phyloP scores from a whole-genome alignment of 1,140 invertebrate genomes.

The Pseudoatta argentina region DNA sequence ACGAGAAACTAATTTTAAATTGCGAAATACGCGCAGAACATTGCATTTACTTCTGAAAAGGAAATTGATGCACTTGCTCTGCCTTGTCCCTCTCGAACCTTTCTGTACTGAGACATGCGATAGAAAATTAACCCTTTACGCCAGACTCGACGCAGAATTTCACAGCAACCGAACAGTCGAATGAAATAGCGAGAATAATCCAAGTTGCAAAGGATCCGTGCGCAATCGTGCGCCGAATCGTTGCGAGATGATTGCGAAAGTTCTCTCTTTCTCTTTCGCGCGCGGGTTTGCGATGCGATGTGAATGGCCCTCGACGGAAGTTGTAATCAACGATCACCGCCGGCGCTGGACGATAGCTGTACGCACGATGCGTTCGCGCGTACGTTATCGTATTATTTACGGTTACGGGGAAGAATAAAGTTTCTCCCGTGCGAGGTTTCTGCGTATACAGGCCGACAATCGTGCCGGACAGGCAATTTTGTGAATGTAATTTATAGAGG shows the following conservation, averaged over 20 bases:
- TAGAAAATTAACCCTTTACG: conserved; percentile 17
- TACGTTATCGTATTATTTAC: conserved; percentile 37
- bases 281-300: conserved; percentile 20
- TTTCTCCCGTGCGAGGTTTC: background rate
- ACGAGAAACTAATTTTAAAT: background rate
- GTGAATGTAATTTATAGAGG: conserved; percentile 7
- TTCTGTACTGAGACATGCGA: background rate
- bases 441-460: background rate
- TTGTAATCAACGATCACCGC: conserved; percentile 67
- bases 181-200: conserved; percentile 14
- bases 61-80: background rate
- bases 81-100: background rate
- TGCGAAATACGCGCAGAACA: background rate
- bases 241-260: conserved; percentile 42
- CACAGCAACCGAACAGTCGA: background rate
- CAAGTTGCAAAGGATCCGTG: background rate
- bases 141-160: background rate
- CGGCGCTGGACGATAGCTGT: conserved; percentile 62
- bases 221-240: conserved; percentile 9
- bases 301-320: conserved; percentile 73
- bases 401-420: conserved; percentile 29
- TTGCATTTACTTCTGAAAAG: background rate
- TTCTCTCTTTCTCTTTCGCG: conserved; percentile 23
- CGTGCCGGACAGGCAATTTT: background rate
- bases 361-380: conserved; percentile 30